These are phyloP conservation scores for Netelia inedita DNA, from an alignment of 2,888 invertebrate species.

Conservation along the genomic window DNA sequence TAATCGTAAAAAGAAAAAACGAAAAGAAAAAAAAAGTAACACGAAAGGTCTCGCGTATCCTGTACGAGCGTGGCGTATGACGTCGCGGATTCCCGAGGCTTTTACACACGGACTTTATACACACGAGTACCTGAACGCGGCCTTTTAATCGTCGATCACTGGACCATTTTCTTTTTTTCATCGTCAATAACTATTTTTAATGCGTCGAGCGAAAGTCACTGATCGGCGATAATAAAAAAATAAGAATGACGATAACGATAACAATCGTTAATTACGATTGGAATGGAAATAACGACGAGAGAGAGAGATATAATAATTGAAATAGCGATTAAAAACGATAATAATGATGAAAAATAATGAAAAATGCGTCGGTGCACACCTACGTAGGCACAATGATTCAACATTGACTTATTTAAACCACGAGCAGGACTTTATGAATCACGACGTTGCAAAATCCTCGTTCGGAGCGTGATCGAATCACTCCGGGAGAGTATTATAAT, in stretches of 20 bases:
- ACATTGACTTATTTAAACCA: conserved; percentile 29
- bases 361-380: conserved; percentile 48
- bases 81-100: not conserved
- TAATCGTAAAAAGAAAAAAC: conserved; percentile 43
- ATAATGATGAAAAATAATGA: conserved; percentile 21
- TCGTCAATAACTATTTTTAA: not conserved
- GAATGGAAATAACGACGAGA: not conserved
- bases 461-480: conserved; percentile 54
- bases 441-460: conserved; percentile 55
- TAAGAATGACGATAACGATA: too few species aligned
- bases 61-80: conserved; percentile 18
- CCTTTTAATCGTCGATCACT: conserved; percentile 12
- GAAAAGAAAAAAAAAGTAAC: conserved; percentile 34
- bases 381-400: conserved; percentile 26
- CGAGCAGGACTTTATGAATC: conserved; percentile 54
- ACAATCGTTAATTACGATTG: not conserved
- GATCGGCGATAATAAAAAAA: not conserved
- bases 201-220: not conserved
- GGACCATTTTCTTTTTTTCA: conserved; percentile 8
- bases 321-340: not conserved
- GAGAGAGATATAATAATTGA: not conserved
- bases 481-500: conserved; percentile 44
- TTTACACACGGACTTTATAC: not conserved
- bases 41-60: conserved; percentile 34
- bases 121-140: not conserved